These are phyloP conservation scores for Bombus huntii DNA, from an alignment of 1,140 invertebrate genomes.

Conservation along the genomic window DNA sequence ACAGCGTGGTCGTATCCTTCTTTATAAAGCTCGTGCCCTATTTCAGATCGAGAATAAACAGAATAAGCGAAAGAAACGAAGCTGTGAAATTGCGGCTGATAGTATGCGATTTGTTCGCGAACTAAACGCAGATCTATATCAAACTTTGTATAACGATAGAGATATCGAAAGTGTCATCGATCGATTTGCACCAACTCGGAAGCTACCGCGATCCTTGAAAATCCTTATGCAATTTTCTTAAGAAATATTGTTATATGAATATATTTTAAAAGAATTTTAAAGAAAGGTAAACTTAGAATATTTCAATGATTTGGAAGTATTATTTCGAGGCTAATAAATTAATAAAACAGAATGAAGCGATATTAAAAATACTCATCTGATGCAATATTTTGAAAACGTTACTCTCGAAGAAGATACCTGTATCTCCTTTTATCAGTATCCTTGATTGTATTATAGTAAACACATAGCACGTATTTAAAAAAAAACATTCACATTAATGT, in stretches of 20 bases:
- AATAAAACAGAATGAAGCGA: not conserved
- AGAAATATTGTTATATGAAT: conserved; percentile 30
- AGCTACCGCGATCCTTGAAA: conserved; percentile 50
- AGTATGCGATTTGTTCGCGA: conserved; percentile 47
- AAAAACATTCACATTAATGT: not conserved
- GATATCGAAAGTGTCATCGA: conserved; percentile 45
- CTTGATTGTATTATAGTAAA: conserved; percentile 1
- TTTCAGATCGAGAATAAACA: conserved; percentile 20
- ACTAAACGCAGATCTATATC: conserved; percentile 22
- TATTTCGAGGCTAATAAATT: not conserved
- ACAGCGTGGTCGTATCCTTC: conserved; percentile 40
- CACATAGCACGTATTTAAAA: not conserved
- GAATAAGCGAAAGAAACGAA: not conserved
- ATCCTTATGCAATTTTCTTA: conserved; percentile 68
- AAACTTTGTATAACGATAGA: conserved; percentile 29
- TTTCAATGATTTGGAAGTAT: not conserved
- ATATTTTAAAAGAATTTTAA: not conserved
- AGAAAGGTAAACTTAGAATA: not conserved
- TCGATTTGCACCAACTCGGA: conserved; percentile 34
- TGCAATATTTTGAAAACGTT: conserved; percentile 23
- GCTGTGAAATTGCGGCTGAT: conserved; percentile 32
- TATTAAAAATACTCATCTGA: conserved; percentile 34
- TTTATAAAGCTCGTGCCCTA: conserved; percentile 23
- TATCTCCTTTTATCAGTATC: conserved; percentile 33
- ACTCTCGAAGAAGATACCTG: conserved; percentile 4